These are phyloP conservation scores for Euura lappo DNA, from an alignment of 1,140 invertebrate genomes.

Conservation along the genomic window DNA sequence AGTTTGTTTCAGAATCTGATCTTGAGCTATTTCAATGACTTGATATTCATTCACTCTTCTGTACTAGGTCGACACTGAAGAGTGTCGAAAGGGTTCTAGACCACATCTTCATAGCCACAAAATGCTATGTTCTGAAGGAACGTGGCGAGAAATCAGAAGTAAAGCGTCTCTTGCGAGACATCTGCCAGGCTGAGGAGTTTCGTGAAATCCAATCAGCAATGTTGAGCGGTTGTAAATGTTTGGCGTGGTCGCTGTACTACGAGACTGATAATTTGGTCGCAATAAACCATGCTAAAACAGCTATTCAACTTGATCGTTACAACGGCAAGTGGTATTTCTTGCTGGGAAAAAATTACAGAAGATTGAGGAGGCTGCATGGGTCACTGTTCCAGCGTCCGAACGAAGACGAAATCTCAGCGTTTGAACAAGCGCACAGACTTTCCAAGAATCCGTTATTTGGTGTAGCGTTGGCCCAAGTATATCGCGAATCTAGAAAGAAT, in stretches of 20 bases:
- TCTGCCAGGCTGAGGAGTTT: not conserved
- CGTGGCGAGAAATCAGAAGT: not conserved
- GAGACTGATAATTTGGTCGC: not conserved
- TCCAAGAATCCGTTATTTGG: not conserved
- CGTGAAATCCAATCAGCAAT: not conserved
- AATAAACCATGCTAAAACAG: not conserved
- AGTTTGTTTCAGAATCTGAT: not conserved
- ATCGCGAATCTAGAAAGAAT: not conserved
- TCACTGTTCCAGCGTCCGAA: not conserved
- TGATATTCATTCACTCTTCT: not conserved
- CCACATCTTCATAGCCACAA: not conserved
- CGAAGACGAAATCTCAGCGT: not conserved
- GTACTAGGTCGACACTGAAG: not conserved
- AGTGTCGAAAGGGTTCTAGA: not conserved
- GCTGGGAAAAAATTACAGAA: not conserved
- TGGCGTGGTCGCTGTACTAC: not conserved
- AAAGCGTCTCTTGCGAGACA: not conserved
- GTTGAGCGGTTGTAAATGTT: not conserved
- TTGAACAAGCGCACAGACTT: not conserved
- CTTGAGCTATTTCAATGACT: not conserved
- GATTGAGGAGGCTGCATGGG: not conserved
- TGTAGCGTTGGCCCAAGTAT: not conserved
- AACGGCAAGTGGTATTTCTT: not conserved
- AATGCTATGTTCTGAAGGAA: not conserved
- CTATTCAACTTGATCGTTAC: not conserved